Evolutionary conservation across 2,113 vertebrate genomes (phyloP), one percentile per base, ranked within the genome.

Genomic region (Cichladusa arquata): DNA sequence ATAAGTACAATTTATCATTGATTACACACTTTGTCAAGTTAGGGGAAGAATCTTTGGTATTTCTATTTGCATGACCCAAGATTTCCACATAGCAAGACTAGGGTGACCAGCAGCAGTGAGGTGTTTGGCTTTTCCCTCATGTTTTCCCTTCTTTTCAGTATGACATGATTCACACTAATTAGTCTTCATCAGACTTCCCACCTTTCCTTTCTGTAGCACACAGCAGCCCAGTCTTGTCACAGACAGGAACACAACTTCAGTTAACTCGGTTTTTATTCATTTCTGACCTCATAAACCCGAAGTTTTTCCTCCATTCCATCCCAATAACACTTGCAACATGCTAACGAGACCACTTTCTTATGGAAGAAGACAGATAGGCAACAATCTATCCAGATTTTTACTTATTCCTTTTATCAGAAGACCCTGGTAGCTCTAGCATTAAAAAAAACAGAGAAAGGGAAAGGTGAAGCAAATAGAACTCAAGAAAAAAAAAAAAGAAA

Each of bases 1-100:
- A 67, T 51, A 89, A 91, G 42, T 77, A 65, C 18, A 77, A 72
- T 87, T 89, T 82, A 47, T 71, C 66, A 87, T 22, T 47, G 45
- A 88, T 92, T 77, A 76, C 58, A 67, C 8, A 60, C 36, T 84
- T 71, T 56, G 34, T 79, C 84, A 78, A 91, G 31, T 40, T 67
- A 81, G 26, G 64, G 64, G 62, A 84, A 91, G 65, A 79, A 73
- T 67, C 53, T 65, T 40, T 61, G 47, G 38, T 28, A 78, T 80
- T 86, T 86, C 62, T 76, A 28, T 18, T 71, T 20, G 2, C 54
- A 36, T 2, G 2, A 36, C 48, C 29, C 50, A 71, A 13, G 44
- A 74, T 71, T 54, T 83, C 60, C 16, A 20, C 38, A 6, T 24
- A 92, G 51, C 7, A 50, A 64, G 48, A 47, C n/a, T 6, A 62